Conservation (phyloP, 2,888 invertebrate species). For the Hydropsyche betteni region DNA sequence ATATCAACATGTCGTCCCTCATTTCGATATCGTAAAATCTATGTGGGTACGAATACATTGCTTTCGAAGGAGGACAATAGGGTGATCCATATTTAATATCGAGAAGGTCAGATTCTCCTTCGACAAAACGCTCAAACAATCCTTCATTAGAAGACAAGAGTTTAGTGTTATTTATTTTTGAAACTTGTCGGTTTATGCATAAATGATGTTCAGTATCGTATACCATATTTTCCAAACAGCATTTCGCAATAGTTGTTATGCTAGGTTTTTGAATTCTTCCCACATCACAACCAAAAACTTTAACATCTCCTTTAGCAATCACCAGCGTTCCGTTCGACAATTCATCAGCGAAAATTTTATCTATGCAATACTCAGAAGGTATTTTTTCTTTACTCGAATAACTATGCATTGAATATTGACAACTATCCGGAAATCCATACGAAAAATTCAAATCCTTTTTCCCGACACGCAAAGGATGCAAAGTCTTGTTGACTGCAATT, state of each 20-base stretch:
- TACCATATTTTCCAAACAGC: constrained; percentile 59
- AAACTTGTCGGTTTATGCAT: constrained; percentile 51
- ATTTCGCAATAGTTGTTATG: constrained; percentile 58
- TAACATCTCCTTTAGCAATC: constrained; percentile 37
- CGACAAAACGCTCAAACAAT: constrained; percentile 55
- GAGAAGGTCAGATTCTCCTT: constrained; percentile 54
- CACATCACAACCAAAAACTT: constrained; percentile 43
- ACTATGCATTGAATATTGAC: constrained; percentile 53
- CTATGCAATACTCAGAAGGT: constrained; percentile 45
- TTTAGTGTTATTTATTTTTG: constrained; percentile 51
- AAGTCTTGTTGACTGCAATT: constrained; percentile 50
- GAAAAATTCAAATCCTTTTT: constrained; percentile 51
- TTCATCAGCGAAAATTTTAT: constrained; percentile 46
- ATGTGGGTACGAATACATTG: constrained; percentile 34
- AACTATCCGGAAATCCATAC: constrained; percentile 57
- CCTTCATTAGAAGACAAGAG: constrained; percentile 53
- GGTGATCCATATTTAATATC: constrained; percentile 59
- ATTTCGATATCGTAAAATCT: constrained; percentile 54
- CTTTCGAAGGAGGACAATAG: constrained; percentile 56
- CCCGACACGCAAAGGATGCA: background rate
- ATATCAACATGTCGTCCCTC: constrained; percentile 56
- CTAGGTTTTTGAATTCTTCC: background rate
- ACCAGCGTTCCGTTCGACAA: background rate
- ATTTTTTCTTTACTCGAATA: constrained; percentile 17
- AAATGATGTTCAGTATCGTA: constrained; percentile 59